Evolutionary conservation across 2,113 vertebrate species (phyloP).

Genomic region (Aramus guarauna): DNA sequence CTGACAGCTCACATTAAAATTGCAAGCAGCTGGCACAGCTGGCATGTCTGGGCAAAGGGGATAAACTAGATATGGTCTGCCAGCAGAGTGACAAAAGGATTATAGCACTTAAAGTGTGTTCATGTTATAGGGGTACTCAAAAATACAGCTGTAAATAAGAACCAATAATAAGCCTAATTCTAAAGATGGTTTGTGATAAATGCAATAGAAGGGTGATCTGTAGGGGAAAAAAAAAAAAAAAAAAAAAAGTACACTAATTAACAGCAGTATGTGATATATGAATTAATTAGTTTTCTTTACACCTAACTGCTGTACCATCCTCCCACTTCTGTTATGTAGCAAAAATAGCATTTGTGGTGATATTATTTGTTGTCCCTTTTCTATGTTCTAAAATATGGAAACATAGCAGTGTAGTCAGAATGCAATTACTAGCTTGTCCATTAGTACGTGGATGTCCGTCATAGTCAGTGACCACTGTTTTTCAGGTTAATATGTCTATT

Average conservation of each 20-base stretch:
- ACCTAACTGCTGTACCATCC: background rate
- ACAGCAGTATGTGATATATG: background rate
- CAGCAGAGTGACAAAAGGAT: background rate
- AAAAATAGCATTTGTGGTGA: background rate
- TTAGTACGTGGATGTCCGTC: background rate
- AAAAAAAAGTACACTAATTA: background rate
- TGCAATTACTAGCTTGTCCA: background rate
- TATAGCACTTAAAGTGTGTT: background rate
- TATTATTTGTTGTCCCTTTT: background rate
- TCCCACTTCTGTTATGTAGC: background rate
- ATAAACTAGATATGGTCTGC: background rate
- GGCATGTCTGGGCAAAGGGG: background rate
- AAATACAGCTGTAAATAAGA: background rate
- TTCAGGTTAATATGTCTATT: background rate
- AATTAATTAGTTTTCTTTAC: background rate
- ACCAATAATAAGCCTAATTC: background rate
- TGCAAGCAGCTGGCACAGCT: background rate
- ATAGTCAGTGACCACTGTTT: background rate
- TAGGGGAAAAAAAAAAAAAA: no score
- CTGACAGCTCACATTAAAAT: conserved; percentile 18
- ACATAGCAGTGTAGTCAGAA: background rate
- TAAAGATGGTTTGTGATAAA: background rate
- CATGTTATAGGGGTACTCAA: background rate
- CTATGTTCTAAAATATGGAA: background rate
- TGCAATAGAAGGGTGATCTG: background rate